A percentile compares a stretch with the other conserved stretches of the same genome.
Conservation (phyloP, 2,113 vertebrate genomes). For the Sceloporus undulatus region DNA sequence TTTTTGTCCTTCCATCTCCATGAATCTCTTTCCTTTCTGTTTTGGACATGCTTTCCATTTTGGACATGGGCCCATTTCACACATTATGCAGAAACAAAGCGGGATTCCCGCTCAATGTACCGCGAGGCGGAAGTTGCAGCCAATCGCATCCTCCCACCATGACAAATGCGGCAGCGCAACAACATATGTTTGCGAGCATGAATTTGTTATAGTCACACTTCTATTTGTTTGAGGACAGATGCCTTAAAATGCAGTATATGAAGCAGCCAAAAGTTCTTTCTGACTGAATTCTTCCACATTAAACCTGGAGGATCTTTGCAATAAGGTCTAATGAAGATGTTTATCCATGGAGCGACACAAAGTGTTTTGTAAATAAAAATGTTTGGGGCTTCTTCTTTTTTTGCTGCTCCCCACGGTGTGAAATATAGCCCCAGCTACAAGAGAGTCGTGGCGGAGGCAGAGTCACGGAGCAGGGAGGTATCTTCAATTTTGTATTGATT, state of each 20-base stretch:
- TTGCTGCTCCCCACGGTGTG: slow-evolving; percentile 41
- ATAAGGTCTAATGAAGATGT: slow-evolving; percentile 47
- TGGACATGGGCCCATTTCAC: not conserved
- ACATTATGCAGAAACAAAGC: not conserved
- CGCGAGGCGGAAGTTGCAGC: not conserved
- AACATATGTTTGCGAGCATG: not conserved
- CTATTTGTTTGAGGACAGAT: not conserved
- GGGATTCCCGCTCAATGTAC: too few species aligned
- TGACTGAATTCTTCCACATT: not conserved
- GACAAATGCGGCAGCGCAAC: not conserved
- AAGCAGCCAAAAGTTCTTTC: not conserved
- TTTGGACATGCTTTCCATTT: not conserved
- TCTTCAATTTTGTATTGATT: slow-evolving; percentile 90
- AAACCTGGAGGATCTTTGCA: not conserved
- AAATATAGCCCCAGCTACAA: slow-evolving; percentile 49
- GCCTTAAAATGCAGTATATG: not conserved
- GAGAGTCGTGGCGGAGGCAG: not conserved
- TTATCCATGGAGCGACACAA: slow-evolving; percentile 52
- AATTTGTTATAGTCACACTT: not conserved
- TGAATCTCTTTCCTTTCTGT: not conserved
- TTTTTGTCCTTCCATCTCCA: not conserved
- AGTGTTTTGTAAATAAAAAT: slow-evolving; percentile 64
- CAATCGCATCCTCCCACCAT: not conserved
- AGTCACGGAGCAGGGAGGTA: not conserved
- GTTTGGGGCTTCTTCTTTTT: slow-evolving; percentile 43